A percentile compares a stretch with the other conserved stretches of the same genome.
phyloP scores from a whole-genome alignment of 2,888 invertebrate species.

The Macaria liturata region DNA sequence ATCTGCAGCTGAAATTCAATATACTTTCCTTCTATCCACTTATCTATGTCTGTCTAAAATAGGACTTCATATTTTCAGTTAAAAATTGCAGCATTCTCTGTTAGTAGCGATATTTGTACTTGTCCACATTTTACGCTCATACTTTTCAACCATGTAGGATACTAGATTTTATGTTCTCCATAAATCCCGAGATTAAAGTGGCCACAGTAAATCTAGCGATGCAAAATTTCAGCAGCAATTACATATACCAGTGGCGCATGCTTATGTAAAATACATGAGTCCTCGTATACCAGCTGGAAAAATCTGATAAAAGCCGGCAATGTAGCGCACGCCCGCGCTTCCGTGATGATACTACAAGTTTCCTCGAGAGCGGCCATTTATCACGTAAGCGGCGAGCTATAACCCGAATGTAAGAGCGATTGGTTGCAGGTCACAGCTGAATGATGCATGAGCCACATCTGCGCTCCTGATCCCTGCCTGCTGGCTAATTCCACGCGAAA shows the following conservation, averaged over 20 bases:
- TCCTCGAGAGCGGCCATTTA: slow-evolving; percentile 55
- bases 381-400: slow-evolving; percentile 53
- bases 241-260: slow-evolving; percentile 52
- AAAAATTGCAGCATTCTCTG: no score
- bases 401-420: slow-evolving; percentile 60
- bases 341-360: slow-evolving; percentile 64
- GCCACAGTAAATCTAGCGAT: slow-evolving; percentile 25
- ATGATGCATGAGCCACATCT: slow-evolving; percentile 56
- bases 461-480: slow-evolving; percentile 12
- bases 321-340: slow-evolving; percentile 52
- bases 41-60: no score
- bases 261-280: slow-evolving; percentile 60
- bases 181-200: slow-evolving; percentile 25
- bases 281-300: slow-evolving; percentile 53
- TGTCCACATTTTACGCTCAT: slow-evolving; percentile 9
- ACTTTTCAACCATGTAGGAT: slow-evolving; percentile 17
- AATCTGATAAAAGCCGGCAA: slow-evolving; percentile 60
- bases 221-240: slow-evolving; percentile 45
- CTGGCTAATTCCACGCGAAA: slow-evolving; percentile 52
- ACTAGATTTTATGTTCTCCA: slow-evolving; percentile 20
- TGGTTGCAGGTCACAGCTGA: slow-evolving; percentile 62
- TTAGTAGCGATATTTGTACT: not conserved
- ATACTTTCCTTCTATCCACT: no score
- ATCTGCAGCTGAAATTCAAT: no score
- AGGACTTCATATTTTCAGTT: no score